Evolutionary conservation across 2,888 invertebrate species (phyloP).

Genomic region (Cataglyphis cursor): DNA sequence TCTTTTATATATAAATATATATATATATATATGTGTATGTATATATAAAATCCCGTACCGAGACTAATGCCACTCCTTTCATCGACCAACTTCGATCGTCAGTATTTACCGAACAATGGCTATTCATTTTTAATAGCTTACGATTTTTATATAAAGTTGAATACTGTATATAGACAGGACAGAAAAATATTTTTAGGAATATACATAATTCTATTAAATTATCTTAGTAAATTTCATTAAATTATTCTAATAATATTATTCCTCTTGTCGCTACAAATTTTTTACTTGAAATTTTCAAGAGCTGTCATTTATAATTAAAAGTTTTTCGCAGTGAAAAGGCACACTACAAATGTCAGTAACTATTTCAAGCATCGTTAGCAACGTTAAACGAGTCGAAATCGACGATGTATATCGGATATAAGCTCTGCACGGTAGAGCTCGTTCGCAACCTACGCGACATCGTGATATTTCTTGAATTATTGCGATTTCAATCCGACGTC

Average conservation of each 20-base stretch:
- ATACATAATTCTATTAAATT: background rate
- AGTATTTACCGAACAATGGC: slow-evolving; percentile 15
- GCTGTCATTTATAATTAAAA: background rate
- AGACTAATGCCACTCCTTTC: background rate
- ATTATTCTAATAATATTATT: background rate
- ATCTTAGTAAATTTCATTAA: background rate
- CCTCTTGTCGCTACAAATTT: background rate
- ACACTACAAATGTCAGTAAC: background rate
- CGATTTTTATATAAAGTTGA: background rate
- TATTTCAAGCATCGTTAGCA: slow-evolving; percentile 4
- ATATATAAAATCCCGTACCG: background rate
- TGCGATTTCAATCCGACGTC: slow-evolving; percentile 55
- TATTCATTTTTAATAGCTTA: background rate
- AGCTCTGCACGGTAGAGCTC: background rate
- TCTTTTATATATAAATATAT: background rate
- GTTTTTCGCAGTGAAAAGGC: background rate
- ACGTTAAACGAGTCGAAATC: background rate
- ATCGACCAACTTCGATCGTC: background rate
- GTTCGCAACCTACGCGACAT: slow-evolving; percentile 21
- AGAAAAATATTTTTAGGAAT: background rate
- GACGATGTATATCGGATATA: background rate
- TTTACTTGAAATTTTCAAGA: background rate
- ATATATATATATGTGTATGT: too few relatives aligned
- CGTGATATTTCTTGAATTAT: slow-evolving; percentile 56
- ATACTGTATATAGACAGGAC: background rate